phyloP scores from a whole-genome alignment of 2,888 invertebrate genomes.

The Scrobipalpa atriplicella region DNA sequence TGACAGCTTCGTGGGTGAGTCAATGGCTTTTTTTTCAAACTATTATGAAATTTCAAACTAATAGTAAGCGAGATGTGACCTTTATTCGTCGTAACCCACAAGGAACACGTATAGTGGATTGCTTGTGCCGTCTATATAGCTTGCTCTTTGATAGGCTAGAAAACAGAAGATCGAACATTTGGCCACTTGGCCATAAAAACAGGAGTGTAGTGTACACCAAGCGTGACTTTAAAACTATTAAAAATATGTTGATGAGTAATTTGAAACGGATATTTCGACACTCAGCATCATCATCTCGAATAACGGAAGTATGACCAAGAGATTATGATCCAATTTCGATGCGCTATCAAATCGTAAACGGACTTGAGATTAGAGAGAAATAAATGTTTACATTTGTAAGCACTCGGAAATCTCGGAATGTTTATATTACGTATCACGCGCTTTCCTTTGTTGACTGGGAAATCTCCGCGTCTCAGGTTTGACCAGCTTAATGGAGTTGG shows the following conservation, averaged over 20 bases:
- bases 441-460: neutral
- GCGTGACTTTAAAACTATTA: neutral
- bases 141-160: too few species aligned
- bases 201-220: neutral
- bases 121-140: too few species aligned
- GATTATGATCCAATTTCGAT: neutral
- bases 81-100: too few species aligned
- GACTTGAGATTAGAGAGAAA: neutral
- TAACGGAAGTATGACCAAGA: constrained; percentile 21
- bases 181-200: too few species aligned
- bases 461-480: constrained; percentile 64
- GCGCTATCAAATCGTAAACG: constrained; percentile 4
- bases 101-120: too few species aligned
- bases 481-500: constrained; percentile 79
- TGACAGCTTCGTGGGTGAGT: constrained; percentile 83
- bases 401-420: neutral
- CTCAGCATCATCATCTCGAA: constrained; percentile 11
- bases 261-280: constrained; percentile 23
- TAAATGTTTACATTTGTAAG: neutral
- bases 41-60: too few species aligned
- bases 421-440: neutral
- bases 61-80: too few species aligned
- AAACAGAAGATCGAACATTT: too few species aligned
- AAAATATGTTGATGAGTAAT: constrained; percentile 25
- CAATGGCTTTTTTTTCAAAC: too few species aligned